Conservation (phyloP, 1,140 invertebrate species). For the Calosoma granatense region DNA sequence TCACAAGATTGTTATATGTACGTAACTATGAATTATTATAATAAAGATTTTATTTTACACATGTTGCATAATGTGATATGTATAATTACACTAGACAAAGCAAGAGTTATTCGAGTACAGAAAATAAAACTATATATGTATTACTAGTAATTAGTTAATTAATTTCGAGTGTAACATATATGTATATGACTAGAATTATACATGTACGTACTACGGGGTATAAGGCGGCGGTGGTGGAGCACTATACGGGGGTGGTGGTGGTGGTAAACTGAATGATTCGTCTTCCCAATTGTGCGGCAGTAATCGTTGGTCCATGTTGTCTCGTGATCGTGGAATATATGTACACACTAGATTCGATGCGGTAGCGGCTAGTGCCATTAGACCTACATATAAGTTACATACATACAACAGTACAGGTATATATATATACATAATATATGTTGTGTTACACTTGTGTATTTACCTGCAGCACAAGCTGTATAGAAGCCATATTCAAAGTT, state of each 20-base stretch:
- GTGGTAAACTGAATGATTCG: slow-evolving; percentile 36
- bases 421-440: slow-evolving; percentile 12
- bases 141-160: too few relatives aligned
- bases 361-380: slow-evolving; percentile 24
- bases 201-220: slow-evolving; percentile 32
- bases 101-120: slow-evolving; percentile 36
- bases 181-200: too few relatives aligned
- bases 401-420: too few relatives aligned
- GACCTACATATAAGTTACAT: slow-evolving; percentile 24
- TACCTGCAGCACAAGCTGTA: slow-evolving; percentile 28
- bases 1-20: too few relatives aligned
- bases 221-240: slow-evolving; percentile 43
- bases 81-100: slow-evolving; percentile 33
- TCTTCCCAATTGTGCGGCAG: slow-evolving; percentile 25
- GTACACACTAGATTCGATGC: slow-evolving; percentile 33
- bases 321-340: slow-evolving; percentile 26
- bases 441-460: slow-evolving; percentile 11
- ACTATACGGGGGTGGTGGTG: slow-evolving; percentile 38
- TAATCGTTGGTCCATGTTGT: slow-evolving; percentile 29
- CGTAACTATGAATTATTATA: too few relatives aligned
- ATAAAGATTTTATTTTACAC: slow-evolving; percentile 2
- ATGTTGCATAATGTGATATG: slow-evolving; percentile 19
- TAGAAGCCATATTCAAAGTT: slow-evolving; percentile 32
- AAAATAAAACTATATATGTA: slow-evolving; percentile 30
- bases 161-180: too few relatives aligned